A percentile compares a stretch with the other conserved stretches of the same genome.
Evolutionary conservation across 2,797 vertebrate species (phyloP).

Genomic region (Microctenopoma stevenorrisi): DNA sequence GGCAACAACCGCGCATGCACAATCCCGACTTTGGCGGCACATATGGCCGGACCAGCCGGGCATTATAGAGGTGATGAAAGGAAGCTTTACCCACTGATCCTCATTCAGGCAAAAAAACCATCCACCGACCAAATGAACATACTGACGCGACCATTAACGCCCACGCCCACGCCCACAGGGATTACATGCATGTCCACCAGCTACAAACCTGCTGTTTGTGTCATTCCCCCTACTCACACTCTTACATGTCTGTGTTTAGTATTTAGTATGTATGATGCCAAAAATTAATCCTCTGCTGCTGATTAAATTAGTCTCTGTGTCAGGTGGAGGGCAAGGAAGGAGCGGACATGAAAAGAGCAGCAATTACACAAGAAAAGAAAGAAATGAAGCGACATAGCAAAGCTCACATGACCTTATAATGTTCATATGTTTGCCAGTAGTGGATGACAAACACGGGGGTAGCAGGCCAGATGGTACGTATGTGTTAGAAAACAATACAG

Average conservation of each 20-base stretch:
- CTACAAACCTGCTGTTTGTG: slow-evolving; percentile 6
- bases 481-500: not conserved
- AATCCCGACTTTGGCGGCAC: slow-evolving; percentile 57
- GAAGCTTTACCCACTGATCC: slow-evolving; percentile 31
- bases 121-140: slow-evolving; percentile 7
- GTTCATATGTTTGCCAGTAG: not conserved
- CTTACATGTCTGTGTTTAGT: not conserved
- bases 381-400: not conserved
- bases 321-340: too few species aligned
- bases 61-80: slow-evolving; percentile 56
- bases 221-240: not conserved
- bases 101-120: slow-evolving; percentile 28
- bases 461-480: not conserved
- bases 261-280: not conserved
- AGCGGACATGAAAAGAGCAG: not conserved
- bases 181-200: not conserved
- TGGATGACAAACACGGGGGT: slow-evolving; percentile 12
- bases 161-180: not conserved
- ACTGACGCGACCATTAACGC: slow-evolving; percentile 8
- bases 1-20: slow-evolving; percentile 54
- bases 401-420: not conserved
- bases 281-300: not conserved
- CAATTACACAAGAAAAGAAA: not conserved
- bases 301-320: not conserved
- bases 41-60: slow-evolving; percentile 49